phyloP scores from a whole-genome alignment of 2,113 vertebrate genomes.

The Uria aalge region DNA sequence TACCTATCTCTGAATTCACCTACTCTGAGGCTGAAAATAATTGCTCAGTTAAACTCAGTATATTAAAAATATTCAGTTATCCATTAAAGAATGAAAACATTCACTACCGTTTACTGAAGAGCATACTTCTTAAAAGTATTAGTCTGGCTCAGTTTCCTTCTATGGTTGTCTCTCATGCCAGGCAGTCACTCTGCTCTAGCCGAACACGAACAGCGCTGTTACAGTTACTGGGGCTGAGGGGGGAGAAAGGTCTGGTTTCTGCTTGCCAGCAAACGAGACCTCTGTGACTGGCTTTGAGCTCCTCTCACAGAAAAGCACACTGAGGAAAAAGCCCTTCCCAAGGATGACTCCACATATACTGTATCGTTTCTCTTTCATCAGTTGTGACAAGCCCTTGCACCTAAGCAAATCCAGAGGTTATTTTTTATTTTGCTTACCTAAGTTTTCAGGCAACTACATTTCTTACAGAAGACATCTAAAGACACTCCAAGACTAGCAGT shows the following conservation, averaged over 20 bases:
- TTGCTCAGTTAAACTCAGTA: neutral
- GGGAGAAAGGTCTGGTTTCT: neutral
- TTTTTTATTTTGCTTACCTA: neutral
- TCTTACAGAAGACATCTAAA: neutral
- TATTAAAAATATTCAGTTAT: neutral
- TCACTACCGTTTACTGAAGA: neutral
- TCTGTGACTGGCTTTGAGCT: neutral
- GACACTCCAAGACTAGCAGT: neutral
- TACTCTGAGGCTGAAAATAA: neutral
- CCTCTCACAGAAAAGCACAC: neutral
- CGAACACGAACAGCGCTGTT: fast-evolving
- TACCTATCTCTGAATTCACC: neutral
- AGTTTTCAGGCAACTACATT: neutral
- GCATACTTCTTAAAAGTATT: neutral
- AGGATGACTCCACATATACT: neutral
- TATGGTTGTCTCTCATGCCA: neutral
- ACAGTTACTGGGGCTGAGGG: neutral
- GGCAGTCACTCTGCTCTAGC: neutral
- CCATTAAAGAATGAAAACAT: neutral
- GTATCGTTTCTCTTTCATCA: neutral
- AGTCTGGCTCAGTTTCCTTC: neutral
- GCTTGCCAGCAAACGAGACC: neutral
- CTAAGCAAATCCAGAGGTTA: neutral
- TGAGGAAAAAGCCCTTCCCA: neutral
- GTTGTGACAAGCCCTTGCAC: neutral